Evolutionary conservation across 2,888 invertebrate species (phyloP).

Genomic region (Cloeon dipterum): DNA sequence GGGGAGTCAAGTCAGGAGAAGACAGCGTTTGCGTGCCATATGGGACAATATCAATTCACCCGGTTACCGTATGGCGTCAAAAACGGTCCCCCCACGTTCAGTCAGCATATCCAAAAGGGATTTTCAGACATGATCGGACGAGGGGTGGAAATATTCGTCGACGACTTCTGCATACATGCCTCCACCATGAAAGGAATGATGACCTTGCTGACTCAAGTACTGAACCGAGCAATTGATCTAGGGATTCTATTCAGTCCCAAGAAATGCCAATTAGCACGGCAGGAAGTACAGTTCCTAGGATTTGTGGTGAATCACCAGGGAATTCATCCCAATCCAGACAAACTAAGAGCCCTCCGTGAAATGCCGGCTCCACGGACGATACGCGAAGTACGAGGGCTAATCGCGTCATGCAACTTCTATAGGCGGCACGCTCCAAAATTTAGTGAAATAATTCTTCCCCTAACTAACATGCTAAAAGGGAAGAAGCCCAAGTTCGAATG

Average conservation of each 20-base stretch:
- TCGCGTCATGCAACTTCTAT: slow-evolving; percentile 14
- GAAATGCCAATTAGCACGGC: slow-evolving; percentile 7
- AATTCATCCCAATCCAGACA: not conserved
- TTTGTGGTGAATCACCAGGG: slow-evolving; percentile 13
- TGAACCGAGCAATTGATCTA: slow-evolving; percentile 8
- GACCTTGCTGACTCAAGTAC: slow-evolving; percentile 7
- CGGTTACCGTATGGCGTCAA: not conserved
- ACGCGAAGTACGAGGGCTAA: slow-evolving; percentile 10
- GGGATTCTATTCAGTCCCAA: slow-evolving; percentile 11
- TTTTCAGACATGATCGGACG: not conserved
- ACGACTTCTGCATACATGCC: not conserved
- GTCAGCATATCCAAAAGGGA: not conserved
- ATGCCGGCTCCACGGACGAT: slow-evolving; percentile 10
- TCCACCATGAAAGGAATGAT: not conserved
- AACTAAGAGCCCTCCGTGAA: slow-evolving; percentile 9
- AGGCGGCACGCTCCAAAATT: slow-evolving; percentile 11
- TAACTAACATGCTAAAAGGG: slow-evolving; percentile 9
- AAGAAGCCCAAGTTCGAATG: slow-evolving; percentile 5
- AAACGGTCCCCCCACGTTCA: not conserved
- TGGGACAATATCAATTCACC: not conserved
- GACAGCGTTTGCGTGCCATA: not conserved
- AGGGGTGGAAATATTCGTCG: not conserved
- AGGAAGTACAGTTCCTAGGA: slow-evolving; percentile 13
- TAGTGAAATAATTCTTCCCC: slow-evolving; percentile 8
- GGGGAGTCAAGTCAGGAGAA: not conserved